Percentiles rank a stretch among this genome's conserved stretches.
Evolutionary conservation across 1,140 invertebrate genomes (phyloP).

Genomic region (Parapsyche elsis): DNA sequence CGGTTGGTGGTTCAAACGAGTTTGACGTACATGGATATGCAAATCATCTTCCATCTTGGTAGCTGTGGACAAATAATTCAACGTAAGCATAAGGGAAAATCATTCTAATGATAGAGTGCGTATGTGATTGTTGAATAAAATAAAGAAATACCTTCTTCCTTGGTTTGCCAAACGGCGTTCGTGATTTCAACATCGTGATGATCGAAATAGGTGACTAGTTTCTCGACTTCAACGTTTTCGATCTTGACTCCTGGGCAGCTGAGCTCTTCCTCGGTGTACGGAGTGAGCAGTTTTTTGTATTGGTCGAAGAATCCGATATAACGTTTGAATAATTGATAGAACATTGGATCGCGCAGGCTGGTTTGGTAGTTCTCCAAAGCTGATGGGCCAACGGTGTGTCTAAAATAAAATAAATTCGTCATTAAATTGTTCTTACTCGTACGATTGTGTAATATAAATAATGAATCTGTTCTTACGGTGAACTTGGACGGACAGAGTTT

Average conservation of each 20-base stretch:
- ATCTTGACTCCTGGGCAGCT: slow-evolving; percentile 73
- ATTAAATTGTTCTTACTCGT: neutral
- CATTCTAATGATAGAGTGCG: slow-evolving; percentile 12
- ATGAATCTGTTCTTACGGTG: slow-evolving; percentile 13
- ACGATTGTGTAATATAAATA: no score
- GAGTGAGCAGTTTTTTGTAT: slow-evolving; percentile 67
- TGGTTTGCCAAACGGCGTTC: slow-evolving; percentile 62
- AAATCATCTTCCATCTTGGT: slow-evolving; percentile 58
- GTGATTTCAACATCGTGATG: slow-evolving; percentile 69
- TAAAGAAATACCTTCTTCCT: slow-evolving; percentile 59
- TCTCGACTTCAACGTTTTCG: slow-evolving; percentile 71
- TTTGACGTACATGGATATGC: slow-evolving; percentile 63
- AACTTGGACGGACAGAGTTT: slow-evolving; percentile 57
- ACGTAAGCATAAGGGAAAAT: slow-evolving; percentile 27
- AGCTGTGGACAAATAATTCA: slow-evolving; percentile 30
- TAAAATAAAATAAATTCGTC: slow-evolving; percentile 15
- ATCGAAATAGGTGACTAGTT: slow-evolving; percentile 73
- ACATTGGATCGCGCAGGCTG: slow-evolving; percentile 73
- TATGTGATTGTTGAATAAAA: slow-evolving; percentile 12
- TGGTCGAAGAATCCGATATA: slow-evolving; percentile 70
- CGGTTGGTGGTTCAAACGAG: slow-evolving; percentile 74
- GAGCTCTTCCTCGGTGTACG: slow-evolving; percentile 69
- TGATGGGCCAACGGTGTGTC: slow-evolving; percentile 63
- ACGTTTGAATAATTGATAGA: slow-evolving; percentile 75
- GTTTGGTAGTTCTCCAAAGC: slow-evolving; percentile 70